These are phyloP conservation scores for Euzophera pinguis DNA, from an alignment of 2,888 invertebrate species.

Conservation along the genomic window DNA sequence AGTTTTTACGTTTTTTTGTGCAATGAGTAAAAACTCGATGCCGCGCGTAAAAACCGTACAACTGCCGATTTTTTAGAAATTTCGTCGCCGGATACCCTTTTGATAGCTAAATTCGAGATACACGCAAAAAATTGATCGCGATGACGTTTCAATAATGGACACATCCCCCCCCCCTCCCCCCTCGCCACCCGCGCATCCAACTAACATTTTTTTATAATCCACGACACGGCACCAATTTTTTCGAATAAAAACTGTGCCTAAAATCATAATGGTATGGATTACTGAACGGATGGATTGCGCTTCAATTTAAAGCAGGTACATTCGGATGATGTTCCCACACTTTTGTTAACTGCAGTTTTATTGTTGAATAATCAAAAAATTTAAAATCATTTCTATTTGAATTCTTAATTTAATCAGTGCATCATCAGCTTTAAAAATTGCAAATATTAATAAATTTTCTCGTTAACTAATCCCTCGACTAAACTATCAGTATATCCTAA, in stretches of 20 bases:
- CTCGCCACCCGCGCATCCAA: slow-evolving; percentile 21
- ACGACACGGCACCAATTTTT: slow-evolving; percentile 13
- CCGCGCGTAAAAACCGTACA: slow-evolving; percentile 40
- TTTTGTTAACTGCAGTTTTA: neutral
- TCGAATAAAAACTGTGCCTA: neutral
- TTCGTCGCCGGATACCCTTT: slow-evolving; percentile 44
- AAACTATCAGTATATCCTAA: too few species aligned
- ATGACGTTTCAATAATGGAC: slow-evolving; percentile 55
- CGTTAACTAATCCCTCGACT: too few species aligned
- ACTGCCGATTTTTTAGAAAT: slow-evolving; percentile 46
- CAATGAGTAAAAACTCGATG: neutral
- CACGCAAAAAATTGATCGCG: slow-evolving; percentile 33
- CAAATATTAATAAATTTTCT: too few species aligned
- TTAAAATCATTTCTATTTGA: too few species aligned
- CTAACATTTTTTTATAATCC: slow-evolving; percentile 24
- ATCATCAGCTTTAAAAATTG: too few species aligned
- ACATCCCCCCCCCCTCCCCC: slow-evolving; percentile 12
- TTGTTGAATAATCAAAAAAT: neutral
- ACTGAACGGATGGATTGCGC: slow-evolving; percentile 43
- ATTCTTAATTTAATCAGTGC: too few species aligned
- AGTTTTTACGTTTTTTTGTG: neutral
- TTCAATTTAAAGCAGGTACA: neutral
- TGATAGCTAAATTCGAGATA: slow-evolving; percentile 25
- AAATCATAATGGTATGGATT: slow-evolving; percentile 9
- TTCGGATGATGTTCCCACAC: neutral